phyloP scores from a whole-genome alignment of 2,113 vertebrate genomes.

The Toxotes chatareus region DNA sequence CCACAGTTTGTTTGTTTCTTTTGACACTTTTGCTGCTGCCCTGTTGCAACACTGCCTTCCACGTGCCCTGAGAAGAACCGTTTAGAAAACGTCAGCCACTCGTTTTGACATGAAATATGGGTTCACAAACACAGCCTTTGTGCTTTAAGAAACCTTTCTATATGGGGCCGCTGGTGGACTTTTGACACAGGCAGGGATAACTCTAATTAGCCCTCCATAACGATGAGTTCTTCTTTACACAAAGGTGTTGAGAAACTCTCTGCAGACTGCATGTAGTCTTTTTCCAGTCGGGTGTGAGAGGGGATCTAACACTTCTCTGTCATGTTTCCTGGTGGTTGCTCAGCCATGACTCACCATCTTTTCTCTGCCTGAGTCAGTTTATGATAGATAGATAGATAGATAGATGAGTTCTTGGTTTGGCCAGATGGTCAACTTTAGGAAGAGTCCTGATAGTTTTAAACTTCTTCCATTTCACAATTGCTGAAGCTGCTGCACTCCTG shows the following conservation, averaged over 20 bases:
- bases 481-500: too few relatives aligned
- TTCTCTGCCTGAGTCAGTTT: conserved; percentile 12
- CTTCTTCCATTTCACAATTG: too few relatives aligned
- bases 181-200: conserved; percentile 49
- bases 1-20: conserved; percentile 19
- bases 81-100: conserved; percentile 55
- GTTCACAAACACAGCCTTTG: not conserved
- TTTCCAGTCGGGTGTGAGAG: conserved; percentile 63
- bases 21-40: conserved; percentile 17
- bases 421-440: too few relatives aligned
- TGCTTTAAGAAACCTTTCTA: conserved; percentile 6
- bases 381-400: conserved; percentile 6
- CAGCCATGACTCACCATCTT: conserved; percentile 60
- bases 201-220: conserved; percentile 42
- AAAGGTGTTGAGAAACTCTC: conserved; percentile 64
- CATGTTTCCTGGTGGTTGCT: conserved; percentile 64
- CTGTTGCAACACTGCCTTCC: conserved; percentile 54
- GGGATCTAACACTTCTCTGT: conserved; percentile 62
- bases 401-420: too few relatives aligned
- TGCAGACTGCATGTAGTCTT: conserved; percentile 30
- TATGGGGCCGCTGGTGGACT: conserved; percentile 53
- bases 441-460: too few relatives aligned
- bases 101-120: conserved; percentile 64
- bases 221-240: conserved; percentile 64
- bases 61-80: conserved; percentile 21